These are phyloP conservation scores for Chiridota heheva DNA, from an alignment of 35 echinoderm and acorn worm genomes.

Conservation along the genomic window DNA sequence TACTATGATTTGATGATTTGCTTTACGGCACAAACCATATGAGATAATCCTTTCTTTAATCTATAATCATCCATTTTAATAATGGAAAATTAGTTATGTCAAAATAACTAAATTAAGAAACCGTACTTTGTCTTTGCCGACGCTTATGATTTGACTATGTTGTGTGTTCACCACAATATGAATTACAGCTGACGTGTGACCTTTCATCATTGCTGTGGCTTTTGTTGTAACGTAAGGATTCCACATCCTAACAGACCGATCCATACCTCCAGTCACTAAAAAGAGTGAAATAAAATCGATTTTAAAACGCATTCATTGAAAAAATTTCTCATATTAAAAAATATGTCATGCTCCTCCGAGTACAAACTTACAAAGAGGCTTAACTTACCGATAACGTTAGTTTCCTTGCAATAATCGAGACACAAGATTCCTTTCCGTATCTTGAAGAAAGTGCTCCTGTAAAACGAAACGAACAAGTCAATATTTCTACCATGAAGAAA, in stretches of 20 bases:
- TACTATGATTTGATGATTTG: too few relatives aligned
- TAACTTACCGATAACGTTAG: constrained; percentile 80
- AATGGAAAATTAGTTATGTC: too few relatives aligned
- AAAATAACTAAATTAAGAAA: too few relatives aligned
- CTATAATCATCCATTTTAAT: too few relatives aligned
- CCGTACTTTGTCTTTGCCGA: constrained; percentile 95
- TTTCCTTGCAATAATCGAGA: constrained; percentile 94
- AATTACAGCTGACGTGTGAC: constrained; percentile 85
- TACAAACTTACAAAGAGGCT: too few relatives aligned
- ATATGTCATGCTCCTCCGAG: too few relatives aligned
- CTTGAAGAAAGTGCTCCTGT: constrained; percentile 81
- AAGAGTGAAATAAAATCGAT: constrained; percentile 1
- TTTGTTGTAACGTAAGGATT: constrained; percentile 97
- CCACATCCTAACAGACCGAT: constrained; percentile 81
- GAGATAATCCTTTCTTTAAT: too few relatives aligned
- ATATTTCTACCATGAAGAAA: background rate
- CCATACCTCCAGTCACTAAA: constrained; percentile 98
- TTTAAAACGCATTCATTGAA: background rate
- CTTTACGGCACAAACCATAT: too few relatives aligned
- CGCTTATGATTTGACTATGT: constrained; percentile 91
- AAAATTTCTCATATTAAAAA: background rate
- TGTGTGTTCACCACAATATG: constrained; percentile 77
- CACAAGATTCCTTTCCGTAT: constrained; percentile 93
- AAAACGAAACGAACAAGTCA: constrained; percentile 11
- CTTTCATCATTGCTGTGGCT: constrained; percentile 93